phyloP scores from a whole-genome alignment of 2,113 vertebrate genomes.

The Noturus placidus region DNA sequence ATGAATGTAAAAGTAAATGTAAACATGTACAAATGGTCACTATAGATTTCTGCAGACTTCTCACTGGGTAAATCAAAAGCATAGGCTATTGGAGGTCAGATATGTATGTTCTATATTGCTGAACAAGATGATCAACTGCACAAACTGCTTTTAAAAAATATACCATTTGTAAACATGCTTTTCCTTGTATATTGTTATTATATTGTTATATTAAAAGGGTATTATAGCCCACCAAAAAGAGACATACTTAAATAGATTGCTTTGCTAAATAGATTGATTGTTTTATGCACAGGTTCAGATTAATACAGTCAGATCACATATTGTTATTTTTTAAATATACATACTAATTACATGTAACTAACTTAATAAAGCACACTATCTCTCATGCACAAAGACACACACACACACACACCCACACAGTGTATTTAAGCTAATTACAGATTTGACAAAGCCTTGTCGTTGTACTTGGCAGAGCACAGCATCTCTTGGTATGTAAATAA shows the following conservation, averaged over 20 bases:
- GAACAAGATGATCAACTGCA: neutral
- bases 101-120: neutral
- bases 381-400: neutral
- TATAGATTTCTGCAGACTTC: neutral
- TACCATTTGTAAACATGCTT: neutral
- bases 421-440: slow-evolving; percentile 30
- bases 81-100: slow-evolving; percentile 6
- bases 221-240: neutral
- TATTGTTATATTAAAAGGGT: neutral
- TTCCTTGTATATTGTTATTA: neutral
- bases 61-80: neutral
- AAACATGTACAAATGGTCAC: neutral
- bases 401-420: neutral
- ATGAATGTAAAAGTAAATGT: neutral
- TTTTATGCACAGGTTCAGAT: neutral
- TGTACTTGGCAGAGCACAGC: slow-evolving; percentile 46
- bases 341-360: neutral
- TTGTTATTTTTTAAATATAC: neutral
- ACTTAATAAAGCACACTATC: neutral
- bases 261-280: neutral
- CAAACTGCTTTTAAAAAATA: neutral
- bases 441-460: slow-evolving; percentile 45
- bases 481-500: slow-evolving; percentile 64
- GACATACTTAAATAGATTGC: neutral
- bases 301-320: neutral